Evolutionary conservation across 2,113 vertebrate species (phyloP), one percentile per base, ranked within the genome.

Genomic region (Nothoprocta perdicaria): DNA sequence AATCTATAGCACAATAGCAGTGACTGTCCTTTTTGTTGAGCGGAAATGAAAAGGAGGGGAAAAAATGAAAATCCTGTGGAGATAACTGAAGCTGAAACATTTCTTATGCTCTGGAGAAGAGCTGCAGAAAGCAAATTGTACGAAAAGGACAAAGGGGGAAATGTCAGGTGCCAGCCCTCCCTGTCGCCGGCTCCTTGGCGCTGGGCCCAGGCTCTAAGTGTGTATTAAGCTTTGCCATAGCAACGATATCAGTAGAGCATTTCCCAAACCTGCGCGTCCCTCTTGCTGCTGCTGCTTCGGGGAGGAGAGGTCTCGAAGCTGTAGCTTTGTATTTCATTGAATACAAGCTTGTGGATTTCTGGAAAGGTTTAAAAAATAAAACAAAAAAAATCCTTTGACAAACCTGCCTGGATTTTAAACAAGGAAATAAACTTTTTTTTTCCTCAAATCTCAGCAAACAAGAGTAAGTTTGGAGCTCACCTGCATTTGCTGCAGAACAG

Each of bases 51-150:
- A 2, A 15, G 10, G 13, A 2, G 0, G 4, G 10, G 14, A 2
- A 0, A 4, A 60, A 62, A 43, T 61, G 46, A 86, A 69, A 35
- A 74, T 96, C 84, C 66, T 72, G 40, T 78, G 80, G 93, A 82
- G 85, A 79, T 94, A 93, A 96, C 72, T 87, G 81, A 83, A 94
- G 84, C 62, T 86, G 95, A 95, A 96, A 77, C 31, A 66, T 89
- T 90, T 95, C 81, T 86, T 74, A 71, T 78, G 31, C n/a, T 95
- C 57, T 74, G 53, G 67, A 92, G 62, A 72, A 46, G 67, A 94
- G 95, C 76, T 86, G 53, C 63, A 91, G 82, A 92, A 92, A 91
- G 75, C 65, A 84, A 95, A 92, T 48, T 48, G 58, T 86, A 67
- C 86, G 71, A 38, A 86, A 86, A 93, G 79, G 89, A 94, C 80